A percentile compares a stretch with the other conserved stretches of the same genome.
Conservation (phyloP, 92 coral and sea anemone species). For the Heteractis magnifica region DNA sequence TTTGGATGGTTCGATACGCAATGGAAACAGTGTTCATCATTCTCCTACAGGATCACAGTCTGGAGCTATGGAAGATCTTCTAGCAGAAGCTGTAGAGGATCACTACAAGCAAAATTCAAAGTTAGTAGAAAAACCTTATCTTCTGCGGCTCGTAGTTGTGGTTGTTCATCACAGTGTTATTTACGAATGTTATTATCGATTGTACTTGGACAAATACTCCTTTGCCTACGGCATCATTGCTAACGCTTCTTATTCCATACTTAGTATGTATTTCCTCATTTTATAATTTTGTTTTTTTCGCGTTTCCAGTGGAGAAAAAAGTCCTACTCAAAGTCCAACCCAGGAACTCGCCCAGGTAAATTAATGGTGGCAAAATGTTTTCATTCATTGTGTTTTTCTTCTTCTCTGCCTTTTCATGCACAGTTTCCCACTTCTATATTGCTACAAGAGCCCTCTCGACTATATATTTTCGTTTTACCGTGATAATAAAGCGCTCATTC, state of each 20-base stretch:
- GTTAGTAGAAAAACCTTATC: slow-evolving; percentile 11
- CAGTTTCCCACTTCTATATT: not conserved
- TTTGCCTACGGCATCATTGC: not conserved
- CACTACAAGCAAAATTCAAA: slow-evolving; percentile 68
- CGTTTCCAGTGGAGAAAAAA: slow-evolving; percentile 33
- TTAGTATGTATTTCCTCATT: not conserved
- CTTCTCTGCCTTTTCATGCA: not conserved
- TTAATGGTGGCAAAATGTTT: not conserved
- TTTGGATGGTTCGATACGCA: slow-evolving; percentile 76
- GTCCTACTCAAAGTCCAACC: slow-evolving; percentile 43
- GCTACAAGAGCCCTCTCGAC: not conserved
- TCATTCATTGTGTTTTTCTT: slow-evolving; percentile 1
- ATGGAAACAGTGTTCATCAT: slow-evolving; percentile 81
- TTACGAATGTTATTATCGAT: slow-evolving; percentile 9
- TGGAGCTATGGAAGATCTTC: slow-evolving; percentile 91
- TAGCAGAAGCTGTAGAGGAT: slow-evolving; percentile 95
- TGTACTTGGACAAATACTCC: not conserved
- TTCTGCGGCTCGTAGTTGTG: slow-evolving; percentile 14
- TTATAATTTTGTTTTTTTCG: not conserved
- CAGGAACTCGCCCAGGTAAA: slow-evolving; percentile 40
- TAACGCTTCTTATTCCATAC: not conserved
- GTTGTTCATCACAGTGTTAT: slow-evolving; percentile 34
- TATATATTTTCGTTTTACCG: not conserved
- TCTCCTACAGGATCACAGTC: slow-evolving; percentile 86
- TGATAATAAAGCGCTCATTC: not conserved